Evolutionary conservation across 1,140 invertebrate genomes (phyloP).

Genomic region (Pseudoatta argentina): DNA sequence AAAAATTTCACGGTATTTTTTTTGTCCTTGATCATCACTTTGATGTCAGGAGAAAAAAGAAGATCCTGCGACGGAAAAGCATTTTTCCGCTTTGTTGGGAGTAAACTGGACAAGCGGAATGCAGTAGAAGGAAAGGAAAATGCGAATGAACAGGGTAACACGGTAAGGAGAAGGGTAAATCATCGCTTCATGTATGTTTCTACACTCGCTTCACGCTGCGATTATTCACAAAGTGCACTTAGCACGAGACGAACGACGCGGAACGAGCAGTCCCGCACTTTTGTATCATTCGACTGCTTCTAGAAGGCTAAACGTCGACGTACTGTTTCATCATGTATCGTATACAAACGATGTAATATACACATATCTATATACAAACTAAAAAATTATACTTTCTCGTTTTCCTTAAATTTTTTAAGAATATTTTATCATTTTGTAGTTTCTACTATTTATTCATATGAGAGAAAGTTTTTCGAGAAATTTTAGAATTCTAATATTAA

Average conservation of each 20-base stretch:
- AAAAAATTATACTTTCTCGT: conserved; percentile 11
- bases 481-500: neutral
- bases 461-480: neutral
- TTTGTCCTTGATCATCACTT: conserved; percentile 56
- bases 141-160: neutral
- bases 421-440: neutral
- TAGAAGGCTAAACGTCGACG: conserved; percentile 24
- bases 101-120: conserved; percentile 24
- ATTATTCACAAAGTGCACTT: conserved; percentile 68
- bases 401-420: neutral
- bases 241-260: conserved; percentile 52
- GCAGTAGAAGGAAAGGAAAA: neutral
- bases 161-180: neutral
- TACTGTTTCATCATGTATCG: neutral
- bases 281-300: conserved; percentile 45
- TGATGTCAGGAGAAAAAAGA: conserved; percentile 41
- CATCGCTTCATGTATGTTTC: conserved; percentile 57
- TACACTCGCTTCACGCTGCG: conserved; percentile 69
- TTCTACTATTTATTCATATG: neutral
- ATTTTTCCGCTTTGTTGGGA: conserved; percentile 59
- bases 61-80: conserved; percentile 50
- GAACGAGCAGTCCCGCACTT: conserved; percentile 45
- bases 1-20: conserved; percentile 60
- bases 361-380: neutral
- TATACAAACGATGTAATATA: neutral